Conservation (phyloP, 2,113 vertebrate species). For the Tachysurus fulvidraco region DNA sequence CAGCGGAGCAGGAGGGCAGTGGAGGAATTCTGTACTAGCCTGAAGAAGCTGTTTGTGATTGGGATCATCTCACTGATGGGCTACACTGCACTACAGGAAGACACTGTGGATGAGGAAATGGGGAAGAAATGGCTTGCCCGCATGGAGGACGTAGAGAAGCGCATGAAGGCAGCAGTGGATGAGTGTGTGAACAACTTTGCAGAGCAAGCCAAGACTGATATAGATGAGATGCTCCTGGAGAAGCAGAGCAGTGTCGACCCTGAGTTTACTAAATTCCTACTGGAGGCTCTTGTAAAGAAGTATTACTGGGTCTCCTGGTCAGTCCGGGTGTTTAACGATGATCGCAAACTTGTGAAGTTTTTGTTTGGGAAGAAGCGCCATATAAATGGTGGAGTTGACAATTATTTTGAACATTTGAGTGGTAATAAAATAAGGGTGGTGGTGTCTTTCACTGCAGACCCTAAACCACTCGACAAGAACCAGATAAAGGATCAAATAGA, state of each 20-base stretch:
- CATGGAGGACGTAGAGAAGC: slow-evolving; percentile 75
- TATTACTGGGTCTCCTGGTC: slow-evolving; percentile 80
- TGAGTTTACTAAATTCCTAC: slow-evolving; percentile 63
- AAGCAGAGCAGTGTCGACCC: slow-evolving; percentile 50
- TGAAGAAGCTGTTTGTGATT: slow-evolving; percentile 77
- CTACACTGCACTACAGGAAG: slow-evolving; percentile 71
- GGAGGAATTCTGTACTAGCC: slow-evolving; percentile 75
- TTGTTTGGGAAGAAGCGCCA: slow-evolving; percentile 73
- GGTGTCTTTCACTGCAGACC: slow-evolving; percentile 71
- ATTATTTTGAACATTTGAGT: slow-evolving; percentile 73
- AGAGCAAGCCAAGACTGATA: slow-evolving; percentile 72
- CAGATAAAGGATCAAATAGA: slow-evolving; percentile 71
- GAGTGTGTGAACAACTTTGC: slow-evolving; percentile 74
- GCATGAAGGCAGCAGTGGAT: slow-evolving; percentile 77
- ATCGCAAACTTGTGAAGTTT: slow-evolving; percentile 73
- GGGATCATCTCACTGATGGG: slow-evolving; percentile 77
- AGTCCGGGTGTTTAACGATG: slow-evolving; percentile 67
- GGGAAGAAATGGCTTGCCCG: slow-evolving; percentile 73
- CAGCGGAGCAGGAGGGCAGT: slow-evolving; percentile 68
- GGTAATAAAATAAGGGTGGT: slow-evolving; percentile 71
- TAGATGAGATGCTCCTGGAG: slow-evolving; percentile 63
- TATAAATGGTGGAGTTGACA: slow-evolving; percentile 62
- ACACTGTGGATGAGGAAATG: slow-evolving; percentile 63
- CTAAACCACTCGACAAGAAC: slow-evolving; percentile 68
- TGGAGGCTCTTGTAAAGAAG: slow-evolving; percentile 67